Evolutionary conservation across 2,113 vertebrate genomes (phyloP), one percentile per base, ranked within the genome.

Genomic region (Zosterops hypoxanthus): DNA sequence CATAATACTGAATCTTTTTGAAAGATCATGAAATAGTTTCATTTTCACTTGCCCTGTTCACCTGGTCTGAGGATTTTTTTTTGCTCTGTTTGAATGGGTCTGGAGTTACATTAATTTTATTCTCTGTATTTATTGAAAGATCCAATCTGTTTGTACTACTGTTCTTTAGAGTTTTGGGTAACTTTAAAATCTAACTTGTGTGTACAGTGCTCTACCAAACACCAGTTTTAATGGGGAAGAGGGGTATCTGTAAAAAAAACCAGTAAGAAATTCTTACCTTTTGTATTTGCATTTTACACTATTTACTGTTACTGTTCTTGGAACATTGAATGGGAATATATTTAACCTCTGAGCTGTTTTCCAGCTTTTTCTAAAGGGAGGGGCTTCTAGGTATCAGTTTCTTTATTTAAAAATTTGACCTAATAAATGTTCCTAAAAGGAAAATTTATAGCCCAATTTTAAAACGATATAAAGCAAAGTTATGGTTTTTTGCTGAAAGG

Each of bases 41-140:
- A 29, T 96, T 91, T 92, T 96, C 73, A 42, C 42, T 96, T 95
- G 59, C 68, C 42, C 64, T 5, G 4, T 92, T 95, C 87, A 82
- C 69, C 52, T 85, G 11, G 4, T 61, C 46, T 46, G 29, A 69
- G 41, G 12, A 42, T 24, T 68, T 61, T 83, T 83, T 92, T 94
- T 66, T 49, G 1, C 13, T 39, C 12, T 39, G 3, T 47, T 52
- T 39, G 36, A 60, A 25, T 56, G 14, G 4, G 5, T 59, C 42
- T 85, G n/a, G 25, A 79, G 25, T 72, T 80, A 47, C 1, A 10
- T 7, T 36, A 19, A 28, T 70, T 55, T 91, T 47, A 21, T 76
- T 49, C 33, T 75, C 7, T 56, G 5, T 80, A 17, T 79, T 84
- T 92, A 70, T 46, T 68, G 24, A 65, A 86, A 78, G 26, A 60